Percentiles rank a stretch among this genome's conserved stretches.
Evolutionary conservation across 2,888 invertebrate species (phyloP).

Genomic region (Drosophila meridionalis): DNA sequence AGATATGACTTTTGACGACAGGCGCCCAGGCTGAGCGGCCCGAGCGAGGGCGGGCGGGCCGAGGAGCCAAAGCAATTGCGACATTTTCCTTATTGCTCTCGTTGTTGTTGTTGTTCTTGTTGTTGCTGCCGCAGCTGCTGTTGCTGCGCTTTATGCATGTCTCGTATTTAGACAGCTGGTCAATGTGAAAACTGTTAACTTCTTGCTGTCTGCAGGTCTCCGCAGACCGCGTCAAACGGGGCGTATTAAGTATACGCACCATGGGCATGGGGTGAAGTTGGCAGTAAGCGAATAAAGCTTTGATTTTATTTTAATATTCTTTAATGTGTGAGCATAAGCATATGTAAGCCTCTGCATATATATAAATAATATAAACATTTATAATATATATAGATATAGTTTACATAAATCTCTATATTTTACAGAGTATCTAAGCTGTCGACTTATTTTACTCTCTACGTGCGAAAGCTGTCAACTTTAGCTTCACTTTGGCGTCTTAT

Average conservation of each 20-base stretch:
- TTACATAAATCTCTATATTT: no score
- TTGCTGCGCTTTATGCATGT: conserved; percentile 66
- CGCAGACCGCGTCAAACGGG: not conserved
- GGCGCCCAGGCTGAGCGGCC: conserved; percentile 8
- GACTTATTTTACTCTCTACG: not conserved
- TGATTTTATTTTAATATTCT: no score
- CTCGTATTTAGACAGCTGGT: conserved; percentile 70
- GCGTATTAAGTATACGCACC: not conserved
- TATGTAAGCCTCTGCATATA: no score
- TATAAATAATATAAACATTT: no score
- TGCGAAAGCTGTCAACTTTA: not conserved
- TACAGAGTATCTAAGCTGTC: not conserved
- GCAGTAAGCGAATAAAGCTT: not conserved
- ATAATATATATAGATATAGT: no score
- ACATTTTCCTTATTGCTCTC: conserved; percentile 43
- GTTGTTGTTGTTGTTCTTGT: conserved; percentile 26
- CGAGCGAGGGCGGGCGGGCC: not conserved
- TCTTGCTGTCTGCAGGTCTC: not conserved
- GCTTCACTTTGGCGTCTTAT: not conserved
- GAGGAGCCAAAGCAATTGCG: conserved; percentile 17
- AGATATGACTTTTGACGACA: conserved; percentile 80
- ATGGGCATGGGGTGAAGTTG: not conserved
- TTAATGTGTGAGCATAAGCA: no score
- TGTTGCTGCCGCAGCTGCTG: conserved; percentile 17
- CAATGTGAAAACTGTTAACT: conserved; percentile 38